phyloP scores from a whole-genome alignment of 2,888 invertebrate species.

The Andrena flavipes region DNA sequence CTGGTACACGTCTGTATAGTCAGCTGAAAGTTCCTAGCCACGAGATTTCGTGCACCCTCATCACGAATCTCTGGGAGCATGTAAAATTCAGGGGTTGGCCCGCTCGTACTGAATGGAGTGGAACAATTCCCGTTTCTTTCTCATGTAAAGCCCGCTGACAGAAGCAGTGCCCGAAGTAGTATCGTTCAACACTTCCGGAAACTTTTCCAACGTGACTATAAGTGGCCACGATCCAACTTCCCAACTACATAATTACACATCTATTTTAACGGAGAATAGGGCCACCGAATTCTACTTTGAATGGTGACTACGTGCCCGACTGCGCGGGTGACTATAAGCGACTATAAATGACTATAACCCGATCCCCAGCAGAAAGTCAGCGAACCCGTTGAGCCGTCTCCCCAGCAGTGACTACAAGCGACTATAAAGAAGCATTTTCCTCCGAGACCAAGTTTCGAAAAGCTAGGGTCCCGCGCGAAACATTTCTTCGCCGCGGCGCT shows the following conservation, averaged over 20 bases:
- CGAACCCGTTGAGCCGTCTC: not conserved
- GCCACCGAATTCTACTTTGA: not conserved
- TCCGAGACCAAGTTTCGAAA: not conserved
- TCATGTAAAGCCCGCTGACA: too few species aligned
- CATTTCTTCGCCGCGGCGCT: not conserved
- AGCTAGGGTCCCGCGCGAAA: not conserved
- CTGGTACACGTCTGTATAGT: constrained; percentile 14
- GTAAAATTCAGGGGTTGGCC: constrained; percentile 1
- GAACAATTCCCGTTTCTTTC: too few species aligned
- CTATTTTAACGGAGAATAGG: too few species aligned
- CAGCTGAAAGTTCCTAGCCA: constrained; percentile 1
- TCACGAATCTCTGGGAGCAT: not conserved
- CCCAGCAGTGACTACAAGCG: not conserved
- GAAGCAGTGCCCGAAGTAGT: too few species aligned
- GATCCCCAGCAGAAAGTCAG: not conserved
- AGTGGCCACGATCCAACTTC: not conserved
- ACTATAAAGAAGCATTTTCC: not conserved
- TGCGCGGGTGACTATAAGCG: not conserved
- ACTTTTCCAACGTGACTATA: not conserved
- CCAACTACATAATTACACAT: too few species aligned
- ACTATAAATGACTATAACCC: not conserved
- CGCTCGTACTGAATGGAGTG: too few species aligned
- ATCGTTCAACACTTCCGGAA: too few species aligned
- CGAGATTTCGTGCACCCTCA: not conserved
- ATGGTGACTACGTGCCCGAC: not conserved